These are phyloP conservation scores for Lampris incognitus DNA, from an alignment of 2,113 vertebrate species.

Conservation along the genomic window DNA sequence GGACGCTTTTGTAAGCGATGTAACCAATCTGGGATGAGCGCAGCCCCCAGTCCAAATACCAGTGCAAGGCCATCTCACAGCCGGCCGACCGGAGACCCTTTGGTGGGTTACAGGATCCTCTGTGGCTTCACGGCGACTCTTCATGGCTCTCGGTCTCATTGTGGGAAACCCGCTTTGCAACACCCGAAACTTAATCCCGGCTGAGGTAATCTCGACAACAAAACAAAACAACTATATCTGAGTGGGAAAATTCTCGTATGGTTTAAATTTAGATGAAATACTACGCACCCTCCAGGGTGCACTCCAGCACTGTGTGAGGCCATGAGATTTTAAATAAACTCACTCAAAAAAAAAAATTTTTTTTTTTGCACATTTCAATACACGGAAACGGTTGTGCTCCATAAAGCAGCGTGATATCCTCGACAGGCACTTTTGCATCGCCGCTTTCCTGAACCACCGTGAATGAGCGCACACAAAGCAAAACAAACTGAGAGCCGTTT, in stretches of 20 bases:
- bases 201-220: constrained; percentile 53
- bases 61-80: constrained; percentile 57
- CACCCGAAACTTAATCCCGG: constrained; percentile 53
- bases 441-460: constrained; percentile 46
- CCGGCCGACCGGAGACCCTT: constrained; percentile 58
- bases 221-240: background rate
- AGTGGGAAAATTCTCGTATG: background rate
- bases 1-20: constrained; percentile 71
- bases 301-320: background rate
- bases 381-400: constrained; percentile 62
- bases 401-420: constrained; percentile 56
- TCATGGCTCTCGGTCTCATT: constrained; percentile 18
- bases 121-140: constrained; percentile 42
- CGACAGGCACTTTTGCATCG: constrained; percentile 32
- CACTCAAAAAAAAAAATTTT: background rate
- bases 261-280: constrained; percentile 1
- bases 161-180: constrained; percentile 67
- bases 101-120: constrained; percentile 69
- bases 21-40: constrained; percentile 69
- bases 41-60: constrained; percentile 40
- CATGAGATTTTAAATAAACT: constrained; percentile 31
- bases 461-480: constrained; percentile 43
- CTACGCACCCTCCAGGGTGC: background rate
- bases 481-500: constrained; percentile 49
- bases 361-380: constrained; percentile 56